These are phyloP conservation scores for Pangasius larnaudii DNA, from an alignment of 2,797 vertebrate genomes.

Conservation along the genomic window DNA sequence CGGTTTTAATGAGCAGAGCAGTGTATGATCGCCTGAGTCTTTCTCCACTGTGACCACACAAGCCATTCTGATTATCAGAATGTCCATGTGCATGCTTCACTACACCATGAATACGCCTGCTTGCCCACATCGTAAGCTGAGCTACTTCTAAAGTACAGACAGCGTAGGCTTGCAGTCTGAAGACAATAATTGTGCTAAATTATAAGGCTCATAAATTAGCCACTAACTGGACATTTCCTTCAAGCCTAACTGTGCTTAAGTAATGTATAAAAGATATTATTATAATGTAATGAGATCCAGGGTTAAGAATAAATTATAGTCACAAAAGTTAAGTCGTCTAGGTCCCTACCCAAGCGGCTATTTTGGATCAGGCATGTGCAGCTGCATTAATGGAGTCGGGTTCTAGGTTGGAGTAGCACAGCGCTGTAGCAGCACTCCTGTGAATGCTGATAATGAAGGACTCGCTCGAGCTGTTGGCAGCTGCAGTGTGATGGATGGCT, in stretches of 20 bases:
- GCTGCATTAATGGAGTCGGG: conserved; percentile 29
- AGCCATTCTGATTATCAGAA: conserved; percentile 37
- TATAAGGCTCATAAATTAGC: conserved; percentile 10
- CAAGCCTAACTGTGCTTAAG: not conserved
- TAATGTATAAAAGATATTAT: not conserved
- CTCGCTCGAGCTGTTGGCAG: conserved; percentile 63
- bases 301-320: conserved; percentile 10
- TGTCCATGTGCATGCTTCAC: conserved; percentile 34
- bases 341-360: conserved; percentile 26
- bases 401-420: conserved; percentile 31
- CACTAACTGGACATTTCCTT: conserved; percentile 5
- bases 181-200: not conserved
- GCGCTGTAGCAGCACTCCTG: conserved; percentile 66
- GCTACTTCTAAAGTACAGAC: conserved; percentile 9
- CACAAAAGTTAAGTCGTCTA: conserved; percentile 9
- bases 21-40: conserved; percentile 34
- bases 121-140: conserved; percentile 3
- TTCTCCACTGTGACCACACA: conserved; percentile 17
- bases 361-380: conserved; percentile 25
- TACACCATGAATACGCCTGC: conserved; percentile 20
- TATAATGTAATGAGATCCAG: not conserved
- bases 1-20: conserved; percentile 45
- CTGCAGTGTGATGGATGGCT: conserved; percentile 80
- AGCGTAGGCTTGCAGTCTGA: not conserved
- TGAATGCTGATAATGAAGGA: conserved; percentile 81